Conservation (phyloP, 1,140 invertebrate species). For the Zaprionus inermis region DNA sequence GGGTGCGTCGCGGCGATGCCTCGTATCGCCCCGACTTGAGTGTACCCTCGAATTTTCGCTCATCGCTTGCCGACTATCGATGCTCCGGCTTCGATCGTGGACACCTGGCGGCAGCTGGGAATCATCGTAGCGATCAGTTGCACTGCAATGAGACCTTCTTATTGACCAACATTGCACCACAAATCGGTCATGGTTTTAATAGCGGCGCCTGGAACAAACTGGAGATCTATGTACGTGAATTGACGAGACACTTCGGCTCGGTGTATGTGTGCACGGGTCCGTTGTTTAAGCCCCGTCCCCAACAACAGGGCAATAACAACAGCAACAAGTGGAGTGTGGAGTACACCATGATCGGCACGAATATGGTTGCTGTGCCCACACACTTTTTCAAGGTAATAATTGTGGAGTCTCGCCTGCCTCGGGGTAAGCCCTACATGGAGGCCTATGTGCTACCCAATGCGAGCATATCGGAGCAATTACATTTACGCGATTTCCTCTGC, state of each 20-base stretch:
- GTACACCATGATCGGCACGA: constrained; percentile 97
- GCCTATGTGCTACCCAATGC: constrained; percentile 97
- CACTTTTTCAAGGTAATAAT: constrained; percentile 98
- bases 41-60: constrained; percentile 91
- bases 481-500: constrained; percentile 91
- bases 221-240: constrained; percentile 84
- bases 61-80: constrained; percentile 95
- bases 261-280: constrained; percentile 98
- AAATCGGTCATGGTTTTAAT: constrained; percentile 98
- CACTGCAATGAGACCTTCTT: constrained; percentile 95
- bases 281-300: constrained; percentile 93
- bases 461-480: constrained; percentile 89
- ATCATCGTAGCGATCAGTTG: constrained; percentile 92
- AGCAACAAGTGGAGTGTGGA: constrained; percentile 96
- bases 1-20: constrained; percentile 88
- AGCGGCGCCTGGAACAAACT: constrained; percentile 93
- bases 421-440: constrained; percentile 93
- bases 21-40: constrained; percentile 89
- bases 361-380: constrained; percentile 98
- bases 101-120: constrained; percentile 98
- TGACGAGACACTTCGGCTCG: constrained; percentile 92
- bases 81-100: constrained; percentile 96
- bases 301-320: constrained; percentile 83
- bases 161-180: constrained; percentile 97
- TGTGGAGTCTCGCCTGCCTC: constrained; percentile 87